Percentiles rank a stretch among this genome's conserved stretches.
Conservation (phyloP, 2,113 vertebrate genomes). For the Nannobrachium achirus region DNA sequence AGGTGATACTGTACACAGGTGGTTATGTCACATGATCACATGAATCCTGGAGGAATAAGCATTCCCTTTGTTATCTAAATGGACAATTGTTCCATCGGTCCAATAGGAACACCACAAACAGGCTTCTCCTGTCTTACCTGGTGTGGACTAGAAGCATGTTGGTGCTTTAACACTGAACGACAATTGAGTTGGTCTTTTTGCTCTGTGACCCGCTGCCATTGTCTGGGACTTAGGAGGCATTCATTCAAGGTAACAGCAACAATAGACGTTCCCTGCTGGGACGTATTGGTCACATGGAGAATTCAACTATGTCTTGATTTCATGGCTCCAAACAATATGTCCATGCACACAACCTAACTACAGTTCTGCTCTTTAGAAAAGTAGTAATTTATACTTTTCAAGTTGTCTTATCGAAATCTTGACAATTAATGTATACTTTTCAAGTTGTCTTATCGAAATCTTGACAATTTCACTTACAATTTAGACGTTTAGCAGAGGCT, state of each 20-base stretch:
- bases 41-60: constrained; percentile 59
- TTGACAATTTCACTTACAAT: too few species aligned
- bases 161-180: constrained; percentile 38
- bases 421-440: too few species aligned
- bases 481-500: too few species aligned
- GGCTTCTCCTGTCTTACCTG: constrained; percentile 60
- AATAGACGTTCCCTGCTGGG: constrained; percentile 19
- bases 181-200: constrained; percentile 46
- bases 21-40: not conserved
- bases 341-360: not conserved
- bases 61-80: constrained; percentile 38
- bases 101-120: constrained; percentile 40
- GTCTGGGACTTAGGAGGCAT: constrained; percentile 22
- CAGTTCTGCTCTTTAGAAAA: too few species aligned
- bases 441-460: too few species aligned
- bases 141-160: constrained; percentile 55
- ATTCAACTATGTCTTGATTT: constrained; percentile 26
- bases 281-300: constrained; percentile 23
- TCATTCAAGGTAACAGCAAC: constrained; percentile 18
- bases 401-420: too few species aligned
- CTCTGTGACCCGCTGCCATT: constrained; percentile 20
- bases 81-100: constrained; percentile 43
- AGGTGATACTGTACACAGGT: constrained; percentile 29
- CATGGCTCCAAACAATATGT: constrained; percentile 10
- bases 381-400: too few species aligned